Evolutionary conservation across 1,140 invertebrate species (phyloP), one percentile per base, ranked within the genome.

Genomic region (Triops cancriformis): DNA sequence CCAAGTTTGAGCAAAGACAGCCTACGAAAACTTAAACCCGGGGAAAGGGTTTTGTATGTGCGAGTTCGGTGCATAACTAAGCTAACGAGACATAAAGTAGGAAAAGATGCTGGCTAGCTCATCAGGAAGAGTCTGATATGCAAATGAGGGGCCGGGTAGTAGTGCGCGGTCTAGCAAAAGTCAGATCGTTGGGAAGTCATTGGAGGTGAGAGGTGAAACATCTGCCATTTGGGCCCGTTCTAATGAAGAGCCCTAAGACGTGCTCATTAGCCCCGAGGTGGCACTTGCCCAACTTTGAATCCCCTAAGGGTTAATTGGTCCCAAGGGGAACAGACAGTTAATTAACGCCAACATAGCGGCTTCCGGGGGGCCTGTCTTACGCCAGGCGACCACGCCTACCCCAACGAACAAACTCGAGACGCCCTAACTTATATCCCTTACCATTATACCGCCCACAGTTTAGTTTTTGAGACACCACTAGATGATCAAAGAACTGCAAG

Each of bases 201-300:
- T 64, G 51, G 51, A 64, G 51, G 51, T 64, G 51, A 64, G 51
- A 64, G 51, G 51, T 64, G 51, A 64, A 64, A 23, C 51, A 64
- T 64, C 18, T 64, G 51, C 51, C 51, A 64, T 64, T 64, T 64
- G 51, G 51, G 51, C 51, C 51, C 51, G n/a, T 64, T 23, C 51
- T 64, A 64, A 64, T 64, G 51, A 64, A 64, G 51, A 64, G 51
- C 51, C 51, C 51, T 64, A 64, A 64, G 51, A 64, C 51, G 51
- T 64, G 51, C 51, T 64, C 51, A 64, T 64, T 64, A 64, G 51
- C 51, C 51, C 51, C 51, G 51, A 64, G 51, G 51, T 64, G 51
- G 51, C 51, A 64, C 51, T 64, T 64, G 51, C 51, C 51, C 51
- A 64, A 64, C 51, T 64, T 64, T 9, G 51, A 18, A 64, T 14